A percentile compares a stretch with the other conserved stretches of the same genome.
Evolutionary conservation across 2,797 vertebrate genomes (phyloP).

Genomic region (Halcyon smyrnensis): DNA sequence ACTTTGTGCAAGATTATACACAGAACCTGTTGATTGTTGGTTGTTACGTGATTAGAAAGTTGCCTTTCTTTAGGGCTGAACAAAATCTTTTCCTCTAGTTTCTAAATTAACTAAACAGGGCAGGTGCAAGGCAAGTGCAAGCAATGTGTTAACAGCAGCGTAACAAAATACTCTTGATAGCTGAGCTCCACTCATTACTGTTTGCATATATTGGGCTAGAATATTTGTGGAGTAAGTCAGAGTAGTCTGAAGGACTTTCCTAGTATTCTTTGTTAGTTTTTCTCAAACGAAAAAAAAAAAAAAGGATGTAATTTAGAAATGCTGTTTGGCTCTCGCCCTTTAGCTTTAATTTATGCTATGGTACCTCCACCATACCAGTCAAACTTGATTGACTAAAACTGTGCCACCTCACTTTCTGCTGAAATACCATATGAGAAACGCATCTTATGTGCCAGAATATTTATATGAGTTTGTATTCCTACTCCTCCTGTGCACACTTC

Average conservation of each 20-base stretch:
- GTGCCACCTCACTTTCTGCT: not conserved
- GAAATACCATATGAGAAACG: not conserved
- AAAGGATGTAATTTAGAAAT: not conserved
- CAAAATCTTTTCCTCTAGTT: not conserved
- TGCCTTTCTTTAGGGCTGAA: not conserved
- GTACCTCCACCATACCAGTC: not conserved
- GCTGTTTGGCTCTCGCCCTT: not conserved
- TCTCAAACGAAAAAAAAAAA: not conserved
- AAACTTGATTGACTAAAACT: not conserved
- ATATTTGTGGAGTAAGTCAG: not conserved
- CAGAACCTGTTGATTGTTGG: not conserved
- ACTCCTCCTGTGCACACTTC: not conserved
- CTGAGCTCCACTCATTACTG: not conserved
- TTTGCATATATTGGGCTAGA: not conserved
- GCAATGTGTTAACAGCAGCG: not conserved
- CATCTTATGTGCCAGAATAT: not conserved
- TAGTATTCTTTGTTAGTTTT: not conserved
- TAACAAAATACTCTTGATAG: not conserved
- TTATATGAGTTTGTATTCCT: not conserved
- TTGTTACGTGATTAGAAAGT: not conserved
- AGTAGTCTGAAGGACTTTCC: not conserved
- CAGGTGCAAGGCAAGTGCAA: not conserved
- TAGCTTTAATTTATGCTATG: not conserved
- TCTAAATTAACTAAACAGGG: not conserved
- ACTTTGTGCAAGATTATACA: not conserved